Evolutionary conservation across 2,797 vertebrate genomes (phyloP).

Genomic region (Danio jaintianensis): DNA sequence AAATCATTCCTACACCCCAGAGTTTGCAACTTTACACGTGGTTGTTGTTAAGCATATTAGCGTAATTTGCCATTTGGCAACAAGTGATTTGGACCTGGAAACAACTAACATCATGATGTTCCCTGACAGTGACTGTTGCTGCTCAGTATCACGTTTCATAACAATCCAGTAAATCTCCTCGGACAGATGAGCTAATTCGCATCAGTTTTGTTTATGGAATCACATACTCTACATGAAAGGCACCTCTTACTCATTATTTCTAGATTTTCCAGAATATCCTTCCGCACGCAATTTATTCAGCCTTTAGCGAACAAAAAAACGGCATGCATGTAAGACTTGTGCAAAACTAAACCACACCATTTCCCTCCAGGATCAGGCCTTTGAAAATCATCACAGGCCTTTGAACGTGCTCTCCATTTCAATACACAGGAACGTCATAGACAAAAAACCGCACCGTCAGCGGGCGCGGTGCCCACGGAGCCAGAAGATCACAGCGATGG

Average conservation of each 20-base stretch:
- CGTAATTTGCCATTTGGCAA: slow-evolving; percentile 2
- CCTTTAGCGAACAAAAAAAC: neutral
- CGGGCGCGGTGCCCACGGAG: slow-evolving; percentile 13
- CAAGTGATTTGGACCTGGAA: slow-evolving; percentile 19
- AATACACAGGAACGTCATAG: neutral
- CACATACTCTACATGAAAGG: slow-evolving; percentile 17
- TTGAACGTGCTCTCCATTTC: slow-evolving; percentile 10
- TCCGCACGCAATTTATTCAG: slow-evolving; percentile 34
- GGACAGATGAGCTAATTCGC: slow-evolving; percentile 28
- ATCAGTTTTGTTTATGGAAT: slow-evolving; percentile 37
- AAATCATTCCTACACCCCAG: neutral
- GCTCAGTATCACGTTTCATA: slow-evolving; percentile 16
- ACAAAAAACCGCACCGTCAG: slow-evolving; percentile 19
- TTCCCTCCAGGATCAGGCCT: slow-evolving; percentile 21
- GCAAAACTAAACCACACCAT: slow-evolving; percentile 30
- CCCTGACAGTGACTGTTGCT: slow-evolving; percentile 11
- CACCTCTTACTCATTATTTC: slow-evolving; percentile 23
- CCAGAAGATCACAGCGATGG: slow-evolving; percentile 32
- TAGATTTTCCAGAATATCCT: slow-evolving; percentile 40
- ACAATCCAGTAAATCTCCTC: slow-evolving; percentile 26
- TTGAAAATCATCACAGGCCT: slow-evolving; percentile 19
- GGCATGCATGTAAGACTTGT: slow-evolving; percentile 8
- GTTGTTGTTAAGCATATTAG: slow-evolving; percentile 22
- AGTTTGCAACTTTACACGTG: slow-evolving; percentile 13
- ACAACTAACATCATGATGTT: slow-evolving; percentile 6